Base-by-base conservation (phyloP, 2,888 invertebrate species). In the Drosophila longiperda region DNA sequence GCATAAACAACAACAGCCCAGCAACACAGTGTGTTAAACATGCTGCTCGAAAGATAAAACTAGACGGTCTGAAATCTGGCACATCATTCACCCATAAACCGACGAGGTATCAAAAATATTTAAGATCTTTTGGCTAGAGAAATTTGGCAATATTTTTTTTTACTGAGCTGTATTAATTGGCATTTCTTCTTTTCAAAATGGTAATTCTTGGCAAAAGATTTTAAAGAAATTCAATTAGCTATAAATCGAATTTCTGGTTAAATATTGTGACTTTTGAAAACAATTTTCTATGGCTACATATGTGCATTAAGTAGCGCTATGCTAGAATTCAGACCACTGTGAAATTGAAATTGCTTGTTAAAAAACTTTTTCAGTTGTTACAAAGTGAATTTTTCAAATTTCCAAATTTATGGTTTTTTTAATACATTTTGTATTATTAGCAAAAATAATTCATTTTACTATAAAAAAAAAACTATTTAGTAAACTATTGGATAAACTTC, bases 11-110 rank as follows among this genome's bases (percentile, higher is more conserved):
- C 64, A 76, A 62, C 64, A 60, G 52, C 26, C 26, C 62, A 55
- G 49, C 48, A n/a, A n/a, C 57, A 63, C 63, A 72, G 49, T 74
- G 61, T 70, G 66, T 48, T 70, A 50, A 71, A 55, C 85, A 72
- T 68, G 72, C 63, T 17, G 57, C 61, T 38, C 45, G 45, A 61
- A 68, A 70, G 60, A 32, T 53, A 50, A 71, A 73, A 69, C 73
- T 70, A 68, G 73, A 42, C 76, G 69, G 59, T 54, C 50, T 59
- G 11, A 71, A 62, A 66, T 61, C 59, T 48, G 26, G 53, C 59
- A 77, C 66, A 83, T 88, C 87, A 85, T 78, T 85, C 70, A 73
- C 71, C 57, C 69, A 70, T 66, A 60, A 64, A 60, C n/a, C 45
- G 38, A 66, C 11, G 42, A 9, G 58, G 32, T 53, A 33, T 49